Percentiles rank a stretch among this genome's conserved stretches.
phyloP scores from a whole-genome alignment of 1,140 invertebrate genomes.

The Drosophila eugracilis region DNA sequence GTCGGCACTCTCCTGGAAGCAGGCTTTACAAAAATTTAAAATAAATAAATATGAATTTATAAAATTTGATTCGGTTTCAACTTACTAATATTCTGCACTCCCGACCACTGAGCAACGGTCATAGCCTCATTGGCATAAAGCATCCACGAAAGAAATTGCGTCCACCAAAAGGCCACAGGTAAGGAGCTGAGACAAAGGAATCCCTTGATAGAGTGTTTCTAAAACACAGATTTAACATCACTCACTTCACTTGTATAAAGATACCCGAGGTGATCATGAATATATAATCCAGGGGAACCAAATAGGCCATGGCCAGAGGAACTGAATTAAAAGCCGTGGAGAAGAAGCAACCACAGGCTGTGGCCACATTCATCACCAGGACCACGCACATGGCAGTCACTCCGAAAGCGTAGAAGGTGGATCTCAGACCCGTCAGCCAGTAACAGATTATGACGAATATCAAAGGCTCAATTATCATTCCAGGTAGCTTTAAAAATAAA shows the following conservation, averaged over 20 bases:
- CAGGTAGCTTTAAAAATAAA: conserved; percentile 88
- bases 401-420: conserved; percentile 88
- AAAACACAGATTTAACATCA: not conserved
- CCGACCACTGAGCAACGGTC: conserved; percentile 92
- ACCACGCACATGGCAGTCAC: conserved; percentile 89
- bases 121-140: conserved; percentile 96
- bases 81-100: conserved; percentile 92
- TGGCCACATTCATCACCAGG: conserved; percentile 92
- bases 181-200: conserved; percentile 87
- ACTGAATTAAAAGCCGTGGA: conserved; percentile 93
- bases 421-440: conserved; percentile 90
- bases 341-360: conserved; percentile 94
- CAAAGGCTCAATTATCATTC: conserved; percentile 90
- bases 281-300: conserved; percentile 94
- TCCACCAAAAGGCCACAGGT: conserved; percentile 92
- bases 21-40: conserved; percentile 86
- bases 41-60: not conserved
- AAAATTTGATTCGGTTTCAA: not conserved
- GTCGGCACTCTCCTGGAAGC: conserved; percentile 86
- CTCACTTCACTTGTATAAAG: conserved; percentile 92
- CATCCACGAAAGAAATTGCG: conserved; percentile 96
- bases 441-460: conserved; percentile 92
- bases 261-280: conserved; percentile 95
- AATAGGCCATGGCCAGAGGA: conserved; percentile 91
- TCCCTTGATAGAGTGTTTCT: not conserved